A percentile compares a stretch with the other conserved stretches of the same genome.
phyloP scores from a whole-genome alignment of 2,113 vertebrate genomes.

The Pluvialis apricaria region DNA sequence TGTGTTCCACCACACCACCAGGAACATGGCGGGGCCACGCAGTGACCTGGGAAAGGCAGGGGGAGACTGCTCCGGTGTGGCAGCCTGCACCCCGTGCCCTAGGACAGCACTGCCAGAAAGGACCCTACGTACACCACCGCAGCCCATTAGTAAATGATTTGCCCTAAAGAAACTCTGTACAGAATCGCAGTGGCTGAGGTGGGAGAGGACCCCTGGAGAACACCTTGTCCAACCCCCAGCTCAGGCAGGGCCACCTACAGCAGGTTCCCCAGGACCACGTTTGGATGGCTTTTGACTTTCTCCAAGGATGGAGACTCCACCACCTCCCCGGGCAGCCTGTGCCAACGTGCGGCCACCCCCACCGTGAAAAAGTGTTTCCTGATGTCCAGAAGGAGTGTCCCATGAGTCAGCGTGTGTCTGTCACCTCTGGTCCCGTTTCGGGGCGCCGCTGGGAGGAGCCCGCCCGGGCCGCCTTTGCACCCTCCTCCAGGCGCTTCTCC shows the following conservation, averaged over 20 bases:
- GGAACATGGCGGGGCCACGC: background rate
- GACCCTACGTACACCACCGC: background rate
- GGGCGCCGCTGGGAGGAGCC: background rate
- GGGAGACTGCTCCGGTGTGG: background rate
- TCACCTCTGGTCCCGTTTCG: background rate
- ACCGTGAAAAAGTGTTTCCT: accelerated
- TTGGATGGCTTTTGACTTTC: accelerated
- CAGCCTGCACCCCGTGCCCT: background rate
- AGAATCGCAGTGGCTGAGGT: accelerated
- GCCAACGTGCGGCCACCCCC: accelerated
- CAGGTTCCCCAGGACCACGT: accelerated
- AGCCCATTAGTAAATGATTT: background rate
- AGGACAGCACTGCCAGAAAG: background rate
- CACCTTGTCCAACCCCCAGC: background rate
- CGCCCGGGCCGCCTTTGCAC: background rate
- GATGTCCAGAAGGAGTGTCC: background rate
- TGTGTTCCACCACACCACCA: background rate
- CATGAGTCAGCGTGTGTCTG: accelerated
- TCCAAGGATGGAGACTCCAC: background rate
- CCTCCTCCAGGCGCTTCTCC: background rate
- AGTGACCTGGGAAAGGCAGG: background rate
- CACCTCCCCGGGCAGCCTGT: accelerated
- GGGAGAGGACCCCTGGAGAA: background rate
- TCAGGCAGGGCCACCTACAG: background rate
- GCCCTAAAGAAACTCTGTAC: background rate